Evolutionary conservation across 2,797 vertebrate genomes (phyloP).

Genomic region (Merluccius polli): DNA sequence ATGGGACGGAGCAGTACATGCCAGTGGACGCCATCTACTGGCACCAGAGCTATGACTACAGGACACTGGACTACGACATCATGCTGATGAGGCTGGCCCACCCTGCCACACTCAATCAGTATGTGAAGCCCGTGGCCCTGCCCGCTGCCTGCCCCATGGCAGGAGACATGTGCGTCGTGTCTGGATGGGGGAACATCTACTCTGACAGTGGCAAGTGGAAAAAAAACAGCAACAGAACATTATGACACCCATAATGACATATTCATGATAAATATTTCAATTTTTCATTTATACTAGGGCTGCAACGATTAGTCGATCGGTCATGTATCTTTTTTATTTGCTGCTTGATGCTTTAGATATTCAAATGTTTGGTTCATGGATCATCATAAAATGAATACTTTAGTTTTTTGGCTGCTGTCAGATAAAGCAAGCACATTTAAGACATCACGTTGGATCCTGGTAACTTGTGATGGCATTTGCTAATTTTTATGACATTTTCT

Average conservation of each 20-base stretch:
- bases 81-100: slow-evolving; percentile 72
- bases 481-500: too few relatives aligned
- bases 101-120: slow-evolving; percentile 46
- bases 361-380: too few relatives aligned
- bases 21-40: slow-evolving; percentile 70
- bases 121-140: slow-evolving; percentile 61
- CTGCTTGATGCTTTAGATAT: too few relatives aligned
- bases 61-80: slow-evolving; percentile 71
- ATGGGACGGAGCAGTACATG: slow-evolving; percentile 71
- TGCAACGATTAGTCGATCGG: too few relatives aligned
- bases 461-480: too few relatives aligned
- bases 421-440: too few relatives aligned
- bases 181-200: slow-evolving; percentile 75
- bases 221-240: neutral
- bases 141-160: slow-evolving; percentile 58
- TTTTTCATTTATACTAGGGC: neutral
- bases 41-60: slow-evolving; percentile 68
- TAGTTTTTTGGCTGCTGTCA: too few relatives aligned
- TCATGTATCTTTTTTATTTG: too few relatives aligned
- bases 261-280: neutral
- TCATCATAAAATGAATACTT: too few relatives aligned
- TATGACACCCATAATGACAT: neutral
- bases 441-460: too few relatives aligned
- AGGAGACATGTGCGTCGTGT: slow-evolving; percentile 63
- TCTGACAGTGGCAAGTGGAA: slow-evolving; percentile 53